Base-by-base conservation (phyloP, 2,888 invertebrate species). In the Cephus nigrinus region DNA sequence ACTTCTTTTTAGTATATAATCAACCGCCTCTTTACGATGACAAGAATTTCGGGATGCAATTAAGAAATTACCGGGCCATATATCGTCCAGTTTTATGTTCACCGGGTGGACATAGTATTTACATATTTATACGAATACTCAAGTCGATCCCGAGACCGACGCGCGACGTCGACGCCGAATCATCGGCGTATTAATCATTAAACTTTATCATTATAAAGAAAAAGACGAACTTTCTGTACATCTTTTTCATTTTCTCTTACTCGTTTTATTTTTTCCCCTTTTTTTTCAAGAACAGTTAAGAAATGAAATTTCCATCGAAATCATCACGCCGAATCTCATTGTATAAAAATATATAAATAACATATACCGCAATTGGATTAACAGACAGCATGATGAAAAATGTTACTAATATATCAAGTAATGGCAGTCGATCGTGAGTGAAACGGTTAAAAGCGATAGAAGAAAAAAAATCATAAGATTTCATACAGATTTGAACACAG, bases 11-110 rank as follows among this genome's bases (percentile, higher is more conserved):
- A 86, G 23, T 55, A 87, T 87, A 85, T 86, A 89, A 90, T 89
- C 88, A 89, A 87, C 84, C 86, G 85, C 84, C 87, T 88, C 84
- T 90, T 90, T 90, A 90, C 88, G 89, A 90, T 89, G 90, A 90
- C 90, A 90, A 88, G 90, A 90, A 90, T 90, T 90, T 90, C 85
- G 87, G 86, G 81, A 84, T 84, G 89, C 90, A 90, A 90, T 90
- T 90, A 90, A 90, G 90, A 90, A 90, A 90, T 90, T 90, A 90
- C 90, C 88, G 84, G 87, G 84, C 87, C 90, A 86, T 91, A 91
- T 90, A 91, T 91, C 88, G 87, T 88, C 78, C 76, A 86, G 86
- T 88, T 91, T 90, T 90, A 91, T 90, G 86, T 81, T 82, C 82
- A 77, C 15, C 82, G 82, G 81, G 74, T 78, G 85, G 86, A 86